Evolutionary conservation across 2,113 vertebrate genomes (phyloP).

Genomic region (Anguilla japonica): DNA sequence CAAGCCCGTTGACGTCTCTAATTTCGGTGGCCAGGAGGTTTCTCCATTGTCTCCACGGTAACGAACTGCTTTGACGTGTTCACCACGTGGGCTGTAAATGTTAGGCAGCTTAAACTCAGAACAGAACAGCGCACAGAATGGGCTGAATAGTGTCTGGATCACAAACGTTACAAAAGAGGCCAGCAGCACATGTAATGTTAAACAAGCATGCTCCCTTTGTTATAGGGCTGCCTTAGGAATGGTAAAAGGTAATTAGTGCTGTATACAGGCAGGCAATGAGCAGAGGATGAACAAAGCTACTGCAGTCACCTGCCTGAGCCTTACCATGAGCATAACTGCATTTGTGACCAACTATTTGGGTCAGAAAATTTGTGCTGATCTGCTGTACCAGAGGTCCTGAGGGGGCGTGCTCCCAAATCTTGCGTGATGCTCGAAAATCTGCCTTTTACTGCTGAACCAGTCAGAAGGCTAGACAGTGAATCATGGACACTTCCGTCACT

Average conservation of each 20-base stretch:
- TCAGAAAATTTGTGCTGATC: background rate
- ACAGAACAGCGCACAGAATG: background rate
- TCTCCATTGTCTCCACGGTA: background rate
- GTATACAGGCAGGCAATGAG: no score
- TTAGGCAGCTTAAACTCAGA: background rate
- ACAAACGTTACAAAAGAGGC: no score
- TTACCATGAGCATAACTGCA: no score
- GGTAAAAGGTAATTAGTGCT: no score
- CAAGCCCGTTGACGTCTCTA: background rate
- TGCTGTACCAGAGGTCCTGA: background rate
- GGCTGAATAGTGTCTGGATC: background rate
- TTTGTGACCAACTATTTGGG: background rate
- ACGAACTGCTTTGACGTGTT: background rate
- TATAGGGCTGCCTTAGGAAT: no score
- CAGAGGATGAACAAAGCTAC: no score
- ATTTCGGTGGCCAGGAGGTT: background rate
- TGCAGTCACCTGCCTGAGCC: no score
- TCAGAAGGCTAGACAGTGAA: background rate
- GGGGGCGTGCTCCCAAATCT: no score
- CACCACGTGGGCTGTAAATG: background rate
- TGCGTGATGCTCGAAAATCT: background rate
- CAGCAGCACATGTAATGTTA: no score
- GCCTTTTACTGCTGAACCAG: background rate
- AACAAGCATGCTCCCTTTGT: no score
- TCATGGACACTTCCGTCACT: no score